Evolutionary conservation across 2,113 vertebrate species (phyloP).

Genomic region (Neofelis nebulosa): DNA sequence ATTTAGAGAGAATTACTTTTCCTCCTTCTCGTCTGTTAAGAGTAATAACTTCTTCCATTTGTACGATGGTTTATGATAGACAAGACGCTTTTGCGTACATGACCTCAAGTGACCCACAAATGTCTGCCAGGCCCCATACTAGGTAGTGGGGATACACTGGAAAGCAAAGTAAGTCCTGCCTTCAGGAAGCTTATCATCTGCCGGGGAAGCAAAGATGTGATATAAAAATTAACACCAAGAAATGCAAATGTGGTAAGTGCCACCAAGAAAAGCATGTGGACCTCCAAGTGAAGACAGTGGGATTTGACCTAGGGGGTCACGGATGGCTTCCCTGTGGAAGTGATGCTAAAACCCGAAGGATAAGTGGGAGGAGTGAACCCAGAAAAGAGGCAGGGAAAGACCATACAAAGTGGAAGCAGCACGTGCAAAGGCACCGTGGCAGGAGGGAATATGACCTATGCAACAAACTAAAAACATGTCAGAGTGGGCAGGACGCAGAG

Average conservation of each 20-base stretch:
- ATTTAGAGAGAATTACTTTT: conserved; percentile 7
- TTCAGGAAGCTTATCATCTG: neutral
- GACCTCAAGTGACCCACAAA: neutral
- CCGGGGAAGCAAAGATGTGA: neutral
- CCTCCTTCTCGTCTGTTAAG: neutral
- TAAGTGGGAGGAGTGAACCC: neutral
- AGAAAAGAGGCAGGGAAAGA: neutral
- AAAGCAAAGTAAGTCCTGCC: neutral
- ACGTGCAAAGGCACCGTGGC: neutral
- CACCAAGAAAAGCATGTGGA: conserved; percentile 9
- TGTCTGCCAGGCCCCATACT: neutral
- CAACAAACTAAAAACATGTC: neutral
- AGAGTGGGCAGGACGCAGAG: neutral
- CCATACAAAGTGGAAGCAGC: neutral
- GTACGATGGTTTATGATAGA: neutral
- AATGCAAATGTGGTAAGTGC: neutral
- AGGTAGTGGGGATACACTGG: neutral
- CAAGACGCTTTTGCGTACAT: neutral
- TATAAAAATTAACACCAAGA: conserved; percentile 26
- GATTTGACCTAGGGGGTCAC: neutral
- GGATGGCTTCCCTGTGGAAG: neutral
- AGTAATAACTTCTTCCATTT: conserved; percentile 32
- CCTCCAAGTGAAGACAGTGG: neutral
- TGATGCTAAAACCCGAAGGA: neutral
- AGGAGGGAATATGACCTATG: neutral